Evolutionary conservation across 2,888 invertebrate species (phyloP), one percentile per base, ranked within the genome.

Genomic region (Leucoma salicis): DNA sequence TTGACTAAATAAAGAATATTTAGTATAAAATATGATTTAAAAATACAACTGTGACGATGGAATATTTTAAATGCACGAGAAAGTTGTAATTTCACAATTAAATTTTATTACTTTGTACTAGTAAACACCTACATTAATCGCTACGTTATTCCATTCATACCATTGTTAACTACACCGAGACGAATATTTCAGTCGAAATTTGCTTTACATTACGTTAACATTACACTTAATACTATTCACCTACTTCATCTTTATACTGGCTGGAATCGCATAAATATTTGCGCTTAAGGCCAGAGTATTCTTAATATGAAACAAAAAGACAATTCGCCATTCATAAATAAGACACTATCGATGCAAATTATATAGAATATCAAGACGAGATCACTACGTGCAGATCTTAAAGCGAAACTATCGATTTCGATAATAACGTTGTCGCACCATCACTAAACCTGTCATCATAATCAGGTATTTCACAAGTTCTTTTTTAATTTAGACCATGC

Each of bases 401-500:
- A 63, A 68, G 66, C 59, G 62, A 69, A 68, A 67, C 48, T 62
- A 69, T 64, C 66, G 69, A 62, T 54, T 72, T 68, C 63, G 64
- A 66, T 61, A 58, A 56, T 50, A 59, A 55, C 49, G 45, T 57
- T 52, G 52, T 66, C 57, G 57, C 43, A 53, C 55, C 70, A 69
- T 64, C 68, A 66, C 70, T 73, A 68, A 38, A 39, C 39, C 36
- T 48, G 44, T 32, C 37, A 33, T 40, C 28, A 32, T n/a, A n/a
- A n/a, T n/a, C n/a, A n/a, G n/a, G n/a, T n/a, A n/a, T n/a, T n/a
- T n/a, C n/a, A n/a, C n/a, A 12, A 33, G 38, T 49, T 33, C 40
- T 43, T 41, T n/a, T 42, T 48, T 24, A 25, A 47, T 65, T 89
- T 93, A 94, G 61, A 94, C 94, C 93, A 94, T 94, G 63, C 95